Base-by-base conservation (phyloP, 2,888 invertebrate species). In the Stegana nigrithorax region DNA sequence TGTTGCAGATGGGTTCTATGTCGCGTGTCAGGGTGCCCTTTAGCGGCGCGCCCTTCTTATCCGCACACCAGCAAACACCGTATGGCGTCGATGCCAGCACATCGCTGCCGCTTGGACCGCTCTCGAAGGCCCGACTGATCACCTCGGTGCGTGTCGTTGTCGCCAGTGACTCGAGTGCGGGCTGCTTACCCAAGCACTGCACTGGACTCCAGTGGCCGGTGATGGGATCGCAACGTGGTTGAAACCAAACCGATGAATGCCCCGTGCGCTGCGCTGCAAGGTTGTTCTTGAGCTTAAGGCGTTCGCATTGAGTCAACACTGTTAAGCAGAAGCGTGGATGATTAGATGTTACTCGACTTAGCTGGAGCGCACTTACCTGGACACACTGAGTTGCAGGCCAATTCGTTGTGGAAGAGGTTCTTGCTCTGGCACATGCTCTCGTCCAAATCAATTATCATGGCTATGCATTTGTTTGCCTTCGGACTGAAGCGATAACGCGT, bases 41-140 rank as follows among this genome's bases (percentile, higher is more conserved):
- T 1, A 93, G 85, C 0, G 93, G 93, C 69, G 93, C 93, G 0
- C 94, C 94, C 70, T 91, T 90, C 32, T 91, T 91, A 73, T 92
- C 92, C 1, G 94, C 94, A 82, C 95, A 95, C 95, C 95, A 95
- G 77, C 94, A 95, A 0, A 95, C 92, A 3, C 93, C 93, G 78
- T 91, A 87, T 0, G 76, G 73, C 32, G 68, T 67, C 0, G n/a
- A n/a, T n/a, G 77, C 53, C 0, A 68, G 26, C 10, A 21, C 12
- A 14, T 5, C 53, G 57, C 57, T 63, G 45, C 59, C 39, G 10
- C 61, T 25, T 0, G 69, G 45, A 19, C 59, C 60, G 4, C 64
- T 36, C n/a, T 68, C 64, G 57, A 80, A 79, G 26, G 74, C 73
- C 3, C 81, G 73, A 51, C 75, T 77, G 0, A 72, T 68, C 5